phyloP scores from a whole-genome alignment of 2,797 vertebrate genomes.

The Lophius americanus region DNA sequence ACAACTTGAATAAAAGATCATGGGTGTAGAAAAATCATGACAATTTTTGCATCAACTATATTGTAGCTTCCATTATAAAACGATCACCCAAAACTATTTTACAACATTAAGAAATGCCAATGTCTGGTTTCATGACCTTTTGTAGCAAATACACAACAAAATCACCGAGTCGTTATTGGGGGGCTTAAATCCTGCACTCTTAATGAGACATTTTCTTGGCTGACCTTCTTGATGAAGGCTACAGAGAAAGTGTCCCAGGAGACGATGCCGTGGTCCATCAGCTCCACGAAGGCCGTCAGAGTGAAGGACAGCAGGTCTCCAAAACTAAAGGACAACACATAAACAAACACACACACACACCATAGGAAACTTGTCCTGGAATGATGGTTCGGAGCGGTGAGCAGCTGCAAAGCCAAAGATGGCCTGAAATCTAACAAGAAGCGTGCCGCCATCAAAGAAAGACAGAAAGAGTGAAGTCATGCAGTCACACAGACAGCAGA shows the following conservation, averaged over 20 bases:
- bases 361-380: constrained; percentile 69
- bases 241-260: constrained; percentile 99
- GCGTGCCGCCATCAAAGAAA: constrained; percentile 48
- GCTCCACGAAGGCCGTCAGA: constrained; percentile 97
- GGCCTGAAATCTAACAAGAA: constrained; percentile 39
- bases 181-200: not conserved
- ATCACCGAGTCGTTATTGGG: not conserved
- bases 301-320: constrained; percentile 98
- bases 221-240: constrained; percentile 99
- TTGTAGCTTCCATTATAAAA: not conserved
- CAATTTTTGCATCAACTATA: too few relatives aligned
- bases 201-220: constrained; percentile 36
- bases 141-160: not conserved
- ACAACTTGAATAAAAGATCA: too few relatives aligned
- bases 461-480: constrained; percentile 69
- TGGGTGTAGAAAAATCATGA: too few relatives aligned
- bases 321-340: constrained; percentile 88
- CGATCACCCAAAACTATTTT: not conserved
- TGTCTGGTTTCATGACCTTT: not conserved
- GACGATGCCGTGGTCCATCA: constrained; percentile 99
- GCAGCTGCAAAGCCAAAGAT: constrained; percentile 59
- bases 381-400: constrained; percentile 47
- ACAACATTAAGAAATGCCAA: not conserved
- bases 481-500: constrained; percentile 68
- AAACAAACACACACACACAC: constrained; percentile 66